Percentiles rank a stretch among this genome's conserved stretches.
Conservation (phyloP, 2,113 vertebrate genomes). For the Mastomys coucha region DNA sequence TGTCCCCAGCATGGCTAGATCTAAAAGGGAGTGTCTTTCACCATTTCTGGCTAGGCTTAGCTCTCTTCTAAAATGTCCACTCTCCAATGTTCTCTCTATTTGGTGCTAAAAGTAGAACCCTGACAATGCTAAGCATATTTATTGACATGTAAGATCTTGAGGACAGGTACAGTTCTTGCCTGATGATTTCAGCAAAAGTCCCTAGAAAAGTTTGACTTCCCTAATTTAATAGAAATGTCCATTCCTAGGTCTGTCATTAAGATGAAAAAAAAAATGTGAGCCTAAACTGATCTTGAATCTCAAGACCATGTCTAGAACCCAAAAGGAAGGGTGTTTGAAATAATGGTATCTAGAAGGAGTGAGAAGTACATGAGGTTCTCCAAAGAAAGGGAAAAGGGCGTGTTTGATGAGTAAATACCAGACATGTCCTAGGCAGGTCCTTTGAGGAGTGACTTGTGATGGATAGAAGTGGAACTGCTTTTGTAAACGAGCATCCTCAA, state of each 20-base stretch:
- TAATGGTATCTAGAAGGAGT: background rate
- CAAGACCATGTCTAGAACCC: background rate
- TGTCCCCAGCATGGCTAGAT: background rate
- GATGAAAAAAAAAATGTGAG: background rate
- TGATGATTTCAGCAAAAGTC: constrained; percentile 8
- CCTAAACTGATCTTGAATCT: background rate
- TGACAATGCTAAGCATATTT: background rate
- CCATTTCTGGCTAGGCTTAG: background rate
- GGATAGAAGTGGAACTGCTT: background rate
- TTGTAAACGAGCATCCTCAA: background rate
- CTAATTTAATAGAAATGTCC: background rate
- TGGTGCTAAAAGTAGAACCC: background rate
- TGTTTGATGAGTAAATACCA: background rate
- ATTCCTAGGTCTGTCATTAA: background rate
- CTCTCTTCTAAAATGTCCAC: background rate
- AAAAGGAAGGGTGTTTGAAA: background rate
- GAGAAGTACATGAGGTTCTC: background rate
- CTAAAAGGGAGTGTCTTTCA: background rate
- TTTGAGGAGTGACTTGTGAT: background rate
- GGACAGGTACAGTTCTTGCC: background rate
- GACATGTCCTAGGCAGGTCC: background rate
- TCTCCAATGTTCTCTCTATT: background rate
- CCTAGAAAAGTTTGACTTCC: background rate
- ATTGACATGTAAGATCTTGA: background rate
- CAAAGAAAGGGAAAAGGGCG: background rate